Evolutionary conservation across 2,888 invertebrate genomes (phyloP).

Genomic region (Chaetoderma sp.): DNA sequence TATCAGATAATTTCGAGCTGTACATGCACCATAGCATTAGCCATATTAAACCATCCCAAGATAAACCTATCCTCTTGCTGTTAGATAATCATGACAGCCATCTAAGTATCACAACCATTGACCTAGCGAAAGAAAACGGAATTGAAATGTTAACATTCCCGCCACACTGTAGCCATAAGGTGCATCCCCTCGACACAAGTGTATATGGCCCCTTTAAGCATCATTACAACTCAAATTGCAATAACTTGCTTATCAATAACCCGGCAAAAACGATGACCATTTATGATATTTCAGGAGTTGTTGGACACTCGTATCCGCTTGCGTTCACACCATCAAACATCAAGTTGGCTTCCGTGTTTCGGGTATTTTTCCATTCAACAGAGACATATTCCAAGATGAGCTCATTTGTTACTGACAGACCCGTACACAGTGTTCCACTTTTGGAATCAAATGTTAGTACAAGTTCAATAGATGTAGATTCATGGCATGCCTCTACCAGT

Average conservation of each 20-base stretch:
- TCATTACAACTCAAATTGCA: constrained; percentile 51
- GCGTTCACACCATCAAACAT: constrained; percentile 26
- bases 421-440: no score
- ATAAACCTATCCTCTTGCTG: constrained; percentile 6
- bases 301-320: no score
- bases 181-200: constrained; percentile 43
- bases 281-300: no score
- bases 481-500: no score
- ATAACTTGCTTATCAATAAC: constrained; percentile 55
- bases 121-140: constrained; percentile 17
- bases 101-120: constrained; percentile 11
- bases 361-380: constrained; percentile 21
- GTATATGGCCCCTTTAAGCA: constrained; percentile 56
- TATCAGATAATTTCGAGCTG: constrained; percentile 4
- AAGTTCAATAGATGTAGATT: no score
- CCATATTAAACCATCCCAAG: constrained; percentile 12
- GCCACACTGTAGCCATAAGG: constrained; percentile 9
- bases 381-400: constrained; percentile 13
- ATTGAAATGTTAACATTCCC: constrained; percentile 8
- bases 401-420: constrained; percentile 8
- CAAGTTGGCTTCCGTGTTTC: constrained; percentile 10
- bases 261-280: constrained; percentile 60
- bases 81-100: constrained; percentile 27
- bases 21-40: constrained; percentile 15
- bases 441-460: no score